Base-by-base conservation (phyloP, 2,888 invertebrate species). In the Drosophila kambysellisi region DNA sequence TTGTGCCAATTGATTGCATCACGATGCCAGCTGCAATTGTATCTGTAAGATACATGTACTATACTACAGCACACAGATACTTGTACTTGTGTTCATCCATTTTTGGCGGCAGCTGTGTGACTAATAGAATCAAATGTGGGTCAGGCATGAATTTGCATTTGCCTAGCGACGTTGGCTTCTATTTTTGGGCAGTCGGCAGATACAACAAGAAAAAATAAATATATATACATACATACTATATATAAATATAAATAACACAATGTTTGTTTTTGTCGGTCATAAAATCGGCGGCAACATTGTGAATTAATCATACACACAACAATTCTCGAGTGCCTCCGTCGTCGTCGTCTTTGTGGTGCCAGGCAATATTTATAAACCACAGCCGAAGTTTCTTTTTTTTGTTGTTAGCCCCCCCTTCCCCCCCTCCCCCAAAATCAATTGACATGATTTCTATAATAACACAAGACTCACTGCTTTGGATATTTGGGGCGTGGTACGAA, bases 91-190 rank as follows among this genome's bases (percentile, higher is more conserved):
- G 61, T 52, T 52, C 65, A 70, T 74, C 69, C 63, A 63, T 75
- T 66, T 75, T 77, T 66, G 77, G 65, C 78, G 62, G 75, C 74
- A 76, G 80, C 72, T 74, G 81, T 80, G 88, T 87, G 87, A 89
- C 87, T 87, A 89, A 89, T 89, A 74, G 83, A 74, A 78, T 74
- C 81, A 80, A 77, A 83, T 82, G 89, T 89, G 88, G 89, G 87
- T 88, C 87, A 87, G 87, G 80, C 87, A 89, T 89, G 88, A 88
- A 87, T 87, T 89, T 87, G 88, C 76, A 76, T 81, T 74, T 81
- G 80, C 78, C 71, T 75, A 68, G 75, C 70, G 67, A 78, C 68
- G 30, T 9, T 30, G 46, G 46, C 71, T 66, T 83, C 88, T 86
- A 88, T 86, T 86, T 88, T 86, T 84, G 81, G 79, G 73, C 74